Base-by-base conservation (phyloP, 2,888 invertebrate species). In the Saturnia pavonia region DNA sequence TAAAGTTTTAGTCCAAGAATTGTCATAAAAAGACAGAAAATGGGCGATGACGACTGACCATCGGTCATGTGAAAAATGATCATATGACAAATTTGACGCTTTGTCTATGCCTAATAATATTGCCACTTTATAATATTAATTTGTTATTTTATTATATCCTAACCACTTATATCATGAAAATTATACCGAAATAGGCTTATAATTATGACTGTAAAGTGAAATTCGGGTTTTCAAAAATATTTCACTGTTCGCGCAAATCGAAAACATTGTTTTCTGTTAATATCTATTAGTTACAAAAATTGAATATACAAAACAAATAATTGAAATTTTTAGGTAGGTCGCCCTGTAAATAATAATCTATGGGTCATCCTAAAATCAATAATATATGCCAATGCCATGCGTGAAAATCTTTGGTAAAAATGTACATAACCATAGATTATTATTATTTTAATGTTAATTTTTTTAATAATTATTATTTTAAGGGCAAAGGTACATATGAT, bases 51-150 rank as follows among this genome's bases (percentile, higher is more conserved):
- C 87, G 86, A 88, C 54, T 79, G 86, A 89, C 84, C 88, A 88
- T 87, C 78, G 88, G 90, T 94, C 94, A 94, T 93, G 94, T 94
- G 94, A 92, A 92, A 88, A 86, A 83, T 86, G 91, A 91, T 93
- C 92, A 93, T 93, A 93, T 92, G 92, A 93, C 90, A 86, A 82
- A 72, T 85, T 87, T 88, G 88, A 88, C 85, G 83, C 79, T 51
- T 86, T 82, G 84, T 91, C 88, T 91, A 86, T 91, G 88, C 80
- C 74, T 71, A 0, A 7, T 68, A 75, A 72, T 80, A 77, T 79
- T 83, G 79, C 84, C 76, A 82, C 14, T 42, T 57, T 57, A 14
- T 42, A 11, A 16, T n/a, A 57, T 4, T 22, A 60, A 60, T 14
- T 14, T 60, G 14, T 22, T 54, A 22, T 54, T 54, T 54, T 54